A percentile compares a stretch with the other conserved stretches of the same genome.
These are phyloP conservation scores for Neolamprologus kungweensis DNA, from an alignment of 2,113 vertebrate genomes.

Conservation along the genomic window DNA sequence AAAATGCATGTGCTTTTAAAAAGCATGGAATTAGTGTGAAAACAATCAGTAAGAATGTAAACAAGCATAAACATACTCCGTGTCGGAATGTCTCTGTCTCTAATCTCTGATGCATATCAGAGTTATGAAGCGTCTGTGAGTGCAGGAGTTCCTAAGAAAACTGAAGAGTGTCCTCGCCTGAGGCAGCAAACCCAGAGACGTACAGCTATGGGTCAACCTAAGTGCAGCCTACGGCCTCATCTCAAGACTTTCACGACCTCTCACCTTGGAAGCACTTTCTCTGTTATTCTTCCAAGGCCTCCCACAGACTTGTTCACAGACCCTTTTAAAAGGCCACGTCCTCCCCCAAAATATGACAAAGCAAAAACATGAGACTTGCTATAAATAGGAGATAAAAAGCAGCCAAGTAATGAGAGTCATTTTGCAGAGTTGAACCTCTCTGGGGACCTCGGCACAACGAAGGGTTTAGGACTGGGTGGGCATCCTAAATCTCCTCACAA, in stretches of 20 bases:
- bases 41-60: background rate
- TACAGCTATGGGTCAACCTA: background rate
- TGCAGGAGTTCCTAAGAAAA: background rate
- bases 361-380: background rate
- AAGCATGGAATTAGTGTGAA: background rate
- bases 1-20: background rate
- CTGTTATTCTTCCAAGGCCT: slow-evolving; percentile 25
- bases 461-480: slow-evolving; percentile 38
- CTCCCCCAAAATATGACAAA: slow-evolving; percentile 19
- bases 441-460: background rate
- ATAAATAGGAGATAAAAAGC: slow-evolving; percentile 45
- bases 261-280: slow-evolving; percentile 53
- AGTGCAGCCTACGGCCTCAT: slow-evolving; percentile 30
- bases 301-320: slow-evolving; percentile 15
- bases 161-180: background rate
- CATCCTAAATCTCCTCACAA: slow-evolving; percentile 45
- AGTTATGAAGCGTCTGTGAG: background rate
- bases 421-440: background rate
- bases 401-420: background rate
- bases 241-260: slow-evolving; percentile 18
- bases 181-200: background rate
- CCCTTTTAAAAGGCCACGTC: slow-evolving; percentile 36
- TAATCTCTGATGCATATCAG: background rate
- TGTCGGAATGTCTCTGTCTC: background rate
- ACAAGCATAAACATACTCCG: background rate